Percentiles rank a stretch among this genome's conserved stretches.
phyloP scores from a whole-genome alignment of 2,113 vertebrate species.

The Lota lota region DNA sequence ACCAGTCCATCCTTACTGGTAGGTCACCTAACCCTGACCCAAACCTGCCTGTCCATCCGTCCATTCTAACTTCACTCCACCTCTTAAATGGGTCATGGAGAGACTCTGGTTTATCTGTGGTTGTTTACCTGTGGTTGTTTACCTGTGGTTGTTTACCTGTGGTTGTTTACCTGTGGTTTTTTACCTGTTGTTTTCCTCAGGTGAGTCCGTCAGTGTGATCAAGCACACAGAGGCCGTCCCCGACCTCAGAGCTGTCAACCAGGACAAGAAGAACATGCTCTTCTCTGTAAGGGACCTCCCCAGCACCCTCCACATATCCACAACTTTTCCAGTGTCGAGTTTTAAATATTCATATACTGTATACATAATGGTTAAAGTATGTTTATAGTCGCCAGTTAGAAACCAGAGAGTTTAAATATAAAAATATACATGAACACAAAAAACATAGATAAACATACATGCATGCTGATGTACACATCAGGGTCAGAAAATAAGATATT shows the following conservation, averaged over 20 bases:
- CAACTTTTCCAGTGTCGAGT: no score
- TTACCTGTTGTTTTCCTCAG: slow-evolving; percentile 56
- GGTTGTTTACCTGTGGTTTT: not conserved
- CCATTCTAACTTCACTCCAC: no score
- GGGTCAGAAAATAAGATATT: no score
- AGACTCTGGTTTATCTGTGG: not conserved
- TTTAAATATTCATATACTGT: no score
- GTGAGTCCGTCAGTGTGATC: slow-evolving; percentile 95
- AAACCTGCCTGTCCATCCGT: not conserved
- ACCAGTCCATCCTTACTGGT: slow-evolving; percentile 92
- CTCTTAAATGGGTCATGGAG: no score
- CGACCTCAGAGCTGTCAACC: slow-evolving; percentile 92
- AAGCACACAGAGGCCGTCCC: slow-evolving; percentile 89
- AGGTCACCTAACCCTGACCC: not conserved
- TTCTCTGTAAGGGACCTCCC: slow-evolving; percentile 84
- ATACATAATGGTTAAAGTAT: no score
- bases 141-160: not conserved
- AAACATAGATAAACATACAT: no score
- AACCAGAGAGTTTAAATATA: no score
- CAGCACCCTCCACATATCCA: no score
- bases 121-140: not conserved
- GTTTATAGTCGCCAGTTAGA: no score
- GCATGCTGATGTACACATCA: no score
- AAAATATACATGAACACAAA: no score
- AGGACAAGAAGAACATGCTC: slow-evolving; percentile 99